These are phyloP conservation scores for Stenchaetothrips biformis DNA, from an alignment of 2,888 invertebrate genomes.

Conservation along the genomic window DNA sequence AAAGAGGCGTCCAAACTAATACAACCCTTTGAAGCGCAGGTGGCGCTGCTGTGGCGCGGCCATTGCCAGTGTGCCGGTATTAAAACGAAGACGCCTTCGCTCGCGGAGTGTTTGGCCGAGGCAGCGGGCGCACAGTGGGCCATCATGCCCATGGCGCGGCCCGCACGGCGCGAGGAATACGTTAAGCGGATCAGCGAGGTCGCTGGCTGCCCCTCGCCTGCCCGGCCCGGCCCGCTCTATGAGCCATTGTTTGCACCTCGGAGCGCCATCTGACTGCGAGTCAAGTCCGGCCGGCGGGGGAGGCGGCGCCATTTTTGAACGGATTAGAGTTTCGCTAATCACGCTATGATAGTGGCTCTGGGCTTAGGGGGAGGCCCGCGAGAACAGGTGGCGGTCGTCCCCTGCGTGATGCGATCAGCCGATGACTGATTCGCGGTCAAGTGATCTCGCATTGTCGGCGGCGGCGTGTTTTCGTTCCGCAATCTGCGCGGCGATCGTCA, in stretches of 20 bases:
- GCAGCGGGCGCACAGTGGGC: background rate
- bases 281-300: background rate
- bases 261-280: constrained; percentile 1
- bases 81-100: background rate
- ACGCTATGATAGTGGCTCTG: background rate
- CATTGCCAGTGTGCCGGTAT: background rate
- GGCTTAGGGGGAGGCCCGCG: background rate
- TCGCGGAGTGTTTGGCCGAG: background rate
- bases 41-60: background rate
- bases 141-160: background rate
- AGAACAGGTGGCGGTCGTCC: background rate
- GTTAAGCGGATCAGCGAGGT: background rate
- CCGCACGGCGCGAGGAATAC: background rate
- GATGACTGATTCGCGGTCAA: constrained; percentile 22
- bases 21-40: background rate
- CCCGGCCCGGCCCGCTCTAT: background rate
- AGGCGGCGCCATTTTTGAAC: background rate
- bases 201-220: background rate
- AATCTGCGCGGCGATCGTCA: background rate
- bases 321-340: constrained; percentile 1
- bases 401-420: background rate
- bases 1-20: constrained; percentile 1
- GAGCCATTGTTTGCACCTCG: constrained; percentile 7
- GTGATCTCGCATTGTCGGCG: constrained; percentile 6
- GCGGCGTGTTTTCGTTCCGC: background rate